Percentiles rank a stretch among this genome's conserved stretches.
Evolutionary conservation across 2,113 vertebrate species (phyloP).

Genomic region (Sitta europaea): DNA sequence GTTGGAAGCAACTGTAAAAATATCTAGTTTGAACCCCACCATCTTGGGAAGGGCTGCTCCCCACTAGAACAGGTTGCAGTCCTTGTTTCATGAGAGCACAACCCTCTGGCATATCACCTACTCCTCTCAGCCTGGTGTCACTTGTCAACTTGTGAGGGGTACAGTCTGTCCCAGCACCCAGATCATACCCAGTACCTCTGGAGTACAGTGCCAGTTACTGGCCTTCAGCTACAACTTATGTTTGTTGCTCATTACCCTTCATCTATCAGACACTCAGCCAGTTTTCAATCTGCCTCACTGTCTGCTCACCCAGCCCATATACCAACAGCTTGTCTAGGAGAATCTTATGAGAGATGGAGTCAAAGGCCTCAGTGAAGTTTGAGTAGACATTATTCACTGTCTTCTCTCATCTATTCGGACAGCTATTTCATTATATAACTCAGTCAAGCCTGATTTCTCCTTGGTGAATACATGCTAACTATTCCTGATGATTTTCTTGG

Average conservation of each 20-base stretch:
- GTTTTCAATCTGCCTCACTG: neutral
- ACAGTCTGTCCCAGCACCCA: neutral
- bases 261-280: neutral
- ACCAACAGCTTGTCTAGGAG: neutral
- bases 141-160: neutral
- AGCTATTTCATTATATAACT: neutral
- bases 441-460: neutral
- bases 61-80: neutral
- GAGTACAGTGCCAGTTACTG: neutral
- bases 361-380: neutral
- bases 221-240: neutral
- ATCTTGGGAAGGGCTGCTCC: too few species aligned
- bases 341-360: neutral
- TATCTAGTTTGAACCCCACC: neutral
- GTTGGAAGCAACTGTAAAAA: neutral
- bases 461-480: neutral
- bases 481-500: neutral
- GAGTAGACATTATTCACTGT: neutral
- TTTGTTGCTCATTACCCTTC: neutral
- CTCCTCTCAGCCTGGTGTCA: neutral
- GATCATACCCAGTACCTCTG: neutral
- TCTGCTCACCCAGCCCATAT: neutral
- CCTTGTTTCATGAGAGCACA: neutral
- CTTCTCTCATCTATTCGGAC: neutral
- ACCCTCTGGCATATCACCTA: neutral